A percentile compares a stretch with the other conserved stretches of the same genome.
These are phyloP conservation scores for Cnemophilus loriae DNA, from an alignment of 2,113 vertebrate genomes.

Conservation along the genomic window DNA sequence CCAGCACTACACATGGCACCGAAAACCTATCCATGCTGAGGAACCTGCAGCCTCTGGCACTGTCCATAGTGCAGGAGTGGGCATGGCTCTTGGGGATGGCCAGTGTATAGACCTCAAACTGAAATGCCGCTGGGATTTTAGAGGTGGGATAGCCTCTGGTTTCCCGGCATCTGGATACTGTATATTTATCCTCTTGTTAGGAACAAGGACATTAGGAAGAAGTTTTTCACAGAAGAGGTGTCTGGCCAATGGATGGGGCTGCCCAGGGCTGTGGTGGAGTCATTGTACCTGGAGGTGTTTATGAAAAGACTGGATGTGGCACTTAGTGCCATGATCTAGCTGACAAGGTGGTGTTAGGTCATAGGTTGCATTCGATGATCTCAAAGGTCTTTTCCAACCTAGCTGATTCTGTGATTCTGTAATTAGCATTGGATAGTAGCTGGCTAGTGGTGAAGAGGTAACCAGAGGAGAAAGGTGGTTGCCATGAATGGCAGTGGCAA, in stretches of 20 bases:
- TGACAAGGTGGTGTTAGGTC: not conserved
- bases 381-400: not conserved
- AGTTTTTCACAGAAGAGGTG: not conserved
- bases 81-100: not conserved
- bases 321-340: not conserved
- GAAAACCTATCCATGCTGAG: fast-evolving
- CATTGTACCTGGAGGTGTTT: not conserved
- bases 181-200: not conserved
- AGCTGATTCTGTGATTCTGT: not conserved
- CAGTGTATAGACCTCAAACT: not conserved
- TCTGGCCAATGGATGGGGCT: not conserved
- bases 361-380: not conserved
- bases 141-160: not conserved
- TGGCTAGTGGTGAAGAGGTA: not conserved
- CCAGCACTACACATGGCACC: fast-evolving
- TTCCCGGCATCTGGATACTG: not conserved
- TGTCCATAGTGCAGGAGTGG: fast-evolving
- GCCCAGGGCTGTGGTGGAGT: not conserved
- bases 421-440: not conserved
- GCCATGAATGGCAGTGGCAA: too few relatives aligned
- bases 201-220: not conserved
- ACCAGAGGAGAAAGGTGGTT: not conserved
- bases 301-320: not conserved
- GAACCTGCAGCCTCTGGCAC: not conserved
- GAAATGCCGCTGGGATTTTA: not conserved